These are phyloP conservation scores for Hemicentrotus pulcherrimus DNA, from an alignment of 35 echinoderm and acorn worm species.

Conservation along the genomic window DNA sequence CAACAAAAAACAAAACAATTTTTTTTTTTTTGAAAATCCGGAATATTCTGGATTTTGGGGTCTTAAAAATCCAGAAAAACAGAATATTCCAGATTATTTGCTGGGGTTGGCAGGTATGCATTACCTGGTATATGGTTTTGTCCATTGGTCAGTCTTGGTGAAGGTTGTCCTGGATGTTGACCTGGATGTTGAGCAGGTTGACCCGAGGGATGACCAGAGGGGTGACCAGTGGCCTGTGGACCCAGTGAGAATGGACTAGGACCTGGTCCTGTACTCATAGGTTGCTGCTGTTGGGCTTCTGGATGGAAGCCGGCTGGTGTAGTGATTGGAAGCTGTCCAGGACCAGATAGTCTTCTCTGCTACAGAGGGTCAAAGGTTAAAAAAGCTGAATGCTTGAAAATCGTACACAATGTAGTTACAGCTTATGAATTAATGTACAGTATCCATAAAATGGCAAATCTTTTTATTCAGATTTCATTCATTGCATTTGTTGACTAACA, in stretches of 20 bases:
- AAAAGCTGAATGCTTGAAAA: too few relatives aligned
- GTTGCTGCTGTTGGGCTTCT: neutral
- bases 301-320: neutral
- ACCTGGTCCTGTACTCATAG: neutral
- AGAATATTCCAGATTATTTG: too few relatives aligned
- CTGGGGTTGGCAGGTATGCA: too few relatives aligned
- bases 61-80: too few relatives aligned
- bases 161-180: constrained; percentile 1
- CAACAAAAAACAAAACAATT: too few relatives aligned
- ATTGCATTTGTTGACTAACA: too few relatives aligned
- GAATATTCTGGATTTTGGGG: too few relatives aligned
- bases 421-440: too few relatives aligned
- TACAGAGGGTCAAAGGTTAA: neutral
- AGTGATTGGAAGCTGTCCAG: neutral
- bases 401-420: too few relatives aligned
- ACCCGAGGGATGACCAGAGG: neutral
- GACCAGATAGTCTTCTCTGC: constrained; percentile 2
- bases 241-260: neutral
- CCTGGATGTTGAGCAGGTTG: neutral
- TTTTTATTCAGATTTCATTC: too few relatives aligned
- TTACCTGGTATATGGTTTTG: constrained; percentile 22
- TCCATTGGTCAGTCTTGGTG: constrained; percentile 6
- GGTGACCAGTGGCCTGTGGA: neutral
- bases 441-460: too few relatives aligned
- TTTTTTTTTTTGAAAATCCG: too few relatives aligned